Base-by-base conservation (phyloP, 2,113 vertebrate species). In the Phalacrocorax pelagicus region DNA sequence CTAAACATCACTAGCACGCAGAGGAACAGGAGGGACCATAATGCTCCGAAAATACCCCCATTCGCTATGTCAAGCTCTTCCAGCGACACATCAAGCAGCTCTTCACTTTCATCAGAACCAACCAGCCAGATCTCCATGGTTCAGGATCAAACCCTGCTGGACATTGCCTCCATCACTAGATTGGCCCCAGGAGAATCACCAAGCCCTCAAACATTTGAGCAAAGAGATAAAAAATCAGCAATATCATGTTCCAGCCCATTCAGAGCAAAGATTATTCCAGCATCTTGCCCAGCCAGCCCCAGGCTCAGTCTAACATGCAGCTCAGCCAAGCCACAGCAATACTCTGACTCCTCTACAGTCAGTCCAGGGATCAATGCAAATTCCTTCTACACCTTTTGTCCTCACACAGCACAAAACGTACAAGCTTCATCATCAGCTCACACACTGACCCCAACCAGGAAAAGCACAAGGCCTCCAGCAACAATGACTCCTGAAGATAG, bases 391-490 rank as follows among this genome's bases (percentile, higher is more conserved):
- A 91, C 95, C 87, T 83, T 73, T 65, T 78, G 94, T 95, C 96
- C 97, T 95, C 91, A 91, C 91, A 83, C 87, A 95, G 95, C 92
- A 96, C 94, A 95, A 61, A 94, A 85, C 17, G 2, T 86, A 66
- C 78, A 8, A 90, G 91, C 94, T 94, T 95, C 94, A 92, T 61
- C 97, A 85, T 91, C 91, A 67, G 91, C 91, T 58, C 94, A 84
- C 81, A 74, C 78, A 46, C 59, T 74, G 87, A 91, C 73, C 82
- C 92, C 94, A 63, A 71, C 44, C 87, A 95, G 87, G 92, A 97
- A 93, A 97, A 97, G 96, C 97, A 97, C 95, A 96, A 97, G 96
- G 95, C 92, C 95, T 94, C 65, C 90, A 69, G 95, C 79, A 91
- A 81, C 86, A 62, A 20, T 1, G 14, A 73, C 84, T 89, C 91